Percentiles rank a stretch among this genome's conserved stretches.
phyloP scores from a whole-genome alignment of 2,113 vertebrate genomes.

The Xiphorhynchus elegans region DNA sequence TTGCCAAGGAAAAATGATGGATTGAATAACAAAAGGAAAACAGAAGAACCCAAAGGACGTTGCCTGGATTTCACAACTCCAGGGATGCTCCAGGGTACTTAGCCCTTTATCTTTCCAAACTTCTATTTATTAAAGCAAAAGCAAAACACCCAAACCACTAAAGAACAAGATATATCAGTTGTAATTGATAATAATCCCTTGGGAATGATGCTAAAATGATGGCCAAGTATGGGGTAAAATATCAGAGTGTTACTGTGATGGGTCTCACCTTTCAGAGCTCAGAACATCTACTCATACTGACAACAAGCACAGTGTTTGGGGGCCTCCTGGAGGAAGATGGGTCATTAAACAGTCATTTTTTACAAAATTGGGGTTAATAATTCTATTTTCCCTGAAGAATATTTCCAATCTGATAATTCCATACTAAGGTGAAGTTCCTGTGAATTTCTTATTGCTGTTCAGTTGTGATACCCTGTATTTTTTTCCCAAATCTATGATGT shows the following conservation, averaged over 20 bases:
- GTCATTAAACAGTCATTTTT: neutral
- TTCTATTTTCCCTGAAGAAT: neutral
- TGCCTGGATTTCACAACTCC: neutral
- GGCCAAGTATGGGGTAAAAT: neutral
- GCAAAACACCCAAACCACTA: neutral
- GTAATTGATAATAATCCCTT: neutral
- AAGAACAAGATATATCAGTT: neutral
- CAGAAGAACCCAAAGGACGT: neutral
- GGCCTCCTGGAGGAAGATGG: accelerated
- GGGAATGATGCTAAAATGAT: neutral
- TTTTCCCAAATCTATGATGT: neutral
- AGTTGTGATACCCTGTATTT: neutral
- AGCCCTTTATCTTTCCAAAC: neutral
- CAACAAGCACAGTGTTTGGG: neutral
- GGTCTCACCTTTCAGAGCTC: neutral
- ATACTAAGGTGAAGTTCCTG: neutral
- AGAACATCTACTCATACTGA: neutral
- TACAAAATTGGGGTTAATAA: neutral
- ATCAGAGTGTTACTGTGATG: accelerated
- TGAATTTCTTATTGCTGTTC: neutral
- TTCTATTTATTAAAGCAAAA: neutral
- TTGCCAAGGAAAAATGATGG: neutral
- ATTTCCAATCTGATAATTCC: neutral
- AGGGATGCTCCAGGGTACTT: neutral
- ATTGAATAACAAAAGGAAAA: neutral